Conservation (phyloP, 1,140 invertebrate species). For the Diorhabda carinulata region DNA sequence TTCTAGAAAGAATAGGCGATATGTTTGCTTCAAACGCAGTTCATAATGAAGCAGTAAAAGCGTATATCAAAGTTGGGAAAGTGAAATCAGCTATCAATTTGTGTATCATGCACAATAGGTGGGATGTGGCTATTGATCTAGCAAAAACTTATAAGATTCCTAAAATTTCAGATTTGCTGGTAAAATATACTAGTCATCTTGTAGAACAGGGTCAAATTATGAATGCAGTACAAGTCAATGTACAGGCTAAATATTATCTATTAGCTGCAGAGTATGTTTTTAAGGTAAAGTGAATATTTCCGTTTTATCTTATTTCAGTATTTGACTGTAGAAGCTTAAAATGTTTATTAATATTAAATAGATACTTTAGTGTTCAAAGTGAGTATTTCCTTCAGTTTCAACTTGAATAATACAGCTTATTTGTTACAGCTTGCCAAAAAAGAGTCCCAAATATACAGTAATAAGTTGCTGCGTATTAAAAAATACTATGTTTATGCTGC, state of each 20-base stretch:
- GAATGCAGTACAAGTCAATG: conserved; percentile 83
- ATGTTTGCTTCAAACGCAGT: conserved; percentile 82
- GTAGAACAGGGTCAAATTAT: conserved; percentile 72
- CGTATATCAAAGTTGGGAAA: conserved; percentile 73
- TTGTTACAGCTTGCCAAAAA: conserved; percentile 64
- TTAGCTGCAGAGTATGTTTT: conserved; percentile 59
- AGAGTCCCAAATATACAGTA: conserved; percentile 62
- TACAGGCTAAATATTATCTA: conserved; percentile 73
- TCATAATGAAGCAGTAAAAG: conserved; percentile 76
- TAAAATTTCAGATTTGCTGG: conserved; percentile 74
- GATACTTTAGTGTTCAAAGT: too few species aligned
- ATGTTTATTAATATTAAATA: too few species aligned
- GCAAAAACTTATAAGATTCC: conserved; percentile 77
- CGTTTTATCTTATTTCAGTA: conserved; percentile 3
- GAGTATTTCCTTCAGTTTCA: too few species aligned
- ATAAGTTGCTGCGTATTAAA: conserved; percentile 74
- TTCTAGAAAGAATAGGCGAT: conserved; percentile 70
- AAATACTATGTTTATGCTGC: conserved; percentile 88
- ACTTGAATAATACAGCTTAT: too few species aligned
- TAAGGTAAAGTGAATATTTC: conserved; percentile 24
- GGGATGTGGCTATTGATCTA: conserved; percentile 83
- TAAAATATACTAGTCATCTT: conserved; percentile 76
- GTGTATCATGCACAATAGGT: conserved; percentile 82
- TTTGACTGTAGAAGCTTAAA: too few species aligned
- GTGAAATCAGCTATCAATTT: conserved; percentile 79